A percentile compares a stretch with the other conserved stretches of the same genome.
Evolutionary conservation across 2,888 invertebrate genomes (phyloP).

Genomic region (Tipula unca): DNA sequence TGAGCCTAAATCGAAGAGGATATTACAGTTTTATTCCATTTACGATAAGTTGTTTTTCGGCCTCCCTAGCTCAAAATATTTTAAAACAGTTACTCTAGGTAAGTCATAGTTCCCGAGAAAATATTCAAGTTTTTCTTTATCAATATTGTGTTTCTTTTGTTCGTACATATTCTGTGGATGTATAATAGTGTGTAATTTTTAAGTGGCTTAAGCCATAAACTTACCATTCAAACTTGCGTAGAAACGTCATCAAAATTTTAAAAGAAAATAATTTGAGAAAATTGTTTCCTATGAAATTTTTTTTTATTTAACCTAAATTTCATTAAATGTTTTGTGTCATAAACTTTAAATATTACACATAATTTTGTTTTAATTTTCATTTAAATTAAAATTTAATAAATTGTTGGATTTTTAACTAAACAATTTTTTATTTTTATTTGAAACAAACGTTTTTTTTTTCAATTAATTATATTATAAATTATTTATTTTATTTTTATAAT

Average conservation of each 20-base stretch:
- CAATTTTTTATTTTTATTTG: not conserved
- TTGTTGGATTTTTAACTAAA: constrained; percentile 2
- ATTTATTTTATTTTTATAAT: not conserved
- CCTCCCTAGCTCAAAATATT: too few relatives aligned
- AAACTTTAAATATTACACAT: constrained; percentile 14
- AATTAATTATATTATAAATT: not conserved
- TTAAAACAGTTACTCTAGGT: too few relatives aligned
- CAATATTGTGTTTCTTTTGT: too few relatives aligned
- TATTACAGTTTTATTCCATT: too few relatives aligned
- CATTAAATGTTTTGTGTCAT: not conserved
- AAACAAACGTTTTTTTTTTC: not conserved
- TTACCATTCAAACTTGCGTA: not conserved
- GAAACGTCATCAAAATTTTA: not conserved
- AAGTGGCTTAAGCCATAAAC: not conserved
- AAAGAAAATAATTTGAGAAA: not conserved
- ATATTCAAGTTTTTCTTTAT: too few relatives aligned
- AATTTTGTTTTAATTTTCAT: not conserved
- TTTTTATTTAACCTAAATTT: constrained; percentile 10
- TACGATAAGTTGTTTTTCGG: too few relatives aligned
- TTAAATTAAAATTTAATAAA: not conserved
- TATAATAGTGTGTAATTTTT: too few relatives aligned
- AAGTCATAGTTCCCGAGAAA: too few relatives aligned
- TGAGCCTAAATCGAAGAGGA: too few relatives aligned
- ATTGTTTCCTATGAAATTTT: constrained; percentile 4
- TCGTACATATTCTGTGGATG: too few relatives aligned